Evolutionary conservation across 2,797 vertebrate genomes (phyloP), one percentile per base, ranked within the genome.

Genomic region (Xiphorhynchus erythropygius): DNA sequence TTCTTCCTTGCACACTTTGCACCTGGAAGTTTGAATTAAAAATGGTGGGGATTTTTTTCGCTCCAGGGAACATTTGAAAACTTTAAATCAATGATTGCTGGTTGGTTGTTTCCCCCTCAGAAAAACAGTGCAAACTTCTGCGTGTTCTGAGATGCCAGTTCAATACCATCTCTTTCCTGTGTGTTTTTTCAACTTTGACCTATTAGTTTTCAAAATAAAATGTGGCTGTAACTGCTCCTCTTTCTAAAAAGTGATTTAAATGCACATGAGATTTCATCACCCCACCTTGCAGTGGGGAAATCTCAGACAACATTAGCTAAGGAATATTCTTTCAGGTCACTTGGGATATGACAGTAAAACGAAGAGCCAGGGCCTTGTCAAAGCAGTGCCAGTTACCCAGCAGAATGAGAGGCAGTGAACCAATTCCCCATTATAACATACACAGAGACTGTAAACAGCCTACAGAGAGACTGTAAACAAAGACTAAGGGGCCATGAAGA

Each of bases 291-390:
- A 64, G 47, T 69, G 71, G 56, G 37, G 42, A 76, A 73, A 76
- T 49, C 19, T 13, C 69, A 90, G 55, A 75, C 65, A 92, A 32
- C 62, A 73, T 67, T 53, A 93, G 59, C 84, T 79, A 71, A 74
- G 73, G 73, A 92, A 56, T 81, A 88, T 83, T 79, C 80, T 96
- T 82, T 93, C 83, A 74, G 91, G 91, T 96, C 85, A 94, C 83
- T 93, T 92, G 64, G 94, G 82, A 77, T 77, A 65, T 62, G 86
- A 92, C 70, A 74, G 83, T 84, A 82, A 91, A 95, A 88, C 0
- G 17, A 91, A 92, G 86, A 92, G 84, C 92, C 89, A 91, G 44
- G 67, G 56, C 74, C 82, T 55, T 79, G 79, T 67, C 91, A 88
- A 62, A 96, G 84, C 2, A 0, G 62, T 69, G 47, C 90, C 76